Percentiles rank a stretch among this genome's conserved stretches.
phyloP scores from a whole-genome alignment of 2,888 invertebrate species.

The Podotricha telesiphe region DNA sequence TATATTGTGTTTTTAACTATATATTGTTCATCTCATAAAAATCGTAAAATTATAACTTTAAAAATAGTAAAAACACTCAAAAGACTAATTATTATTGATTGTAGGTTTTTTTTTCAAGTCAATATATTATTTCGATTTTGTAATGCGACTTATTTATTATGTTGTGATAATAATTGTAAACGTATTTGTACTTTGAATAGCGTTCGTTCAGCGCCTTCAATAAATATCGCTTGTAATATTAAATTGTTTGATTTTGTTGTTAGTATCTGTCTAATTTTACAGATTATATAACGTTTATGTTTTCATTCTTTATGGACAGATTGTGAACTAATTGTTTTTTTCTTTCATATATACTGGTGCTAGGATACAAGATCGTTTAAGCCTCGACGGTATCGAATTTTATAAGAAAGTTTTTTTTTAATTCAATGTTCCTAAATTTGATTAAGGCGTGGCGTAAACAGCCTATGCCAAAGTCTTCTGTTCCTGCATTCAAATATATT shows the following conservation, averaged over 20 bases:
- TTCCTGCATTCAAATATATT: slow-evolving; percentile 15
- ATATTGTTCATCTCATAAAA: slow-evolving; percentile 55
- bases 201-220: slow-evolving; percentile 42
- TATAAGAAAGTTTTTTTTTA: slow-evolving; percentile 15
- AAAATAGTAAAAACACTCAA: slow-evolving; percentile 73
- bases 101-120: slow-evolving; percentile 70
- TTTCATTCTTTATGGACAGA: slow-evolving; percentile 30
- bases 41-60: slow-evolving; percentile 67
- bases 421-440: slow-evolving; percentile 17
- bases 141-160: slow-evolving; percentile 68
- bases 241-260: slow-evolving; percentile 37
- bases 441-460: not conserved
- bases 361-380: slow-evolving; percentile 42
- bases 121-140: slow-evolving; percentile 60
- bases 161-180: slow-evolving; percentile 61
- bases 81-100: slow-evolving; percentile 59
- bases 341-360: slow-evolving; percentile 42
- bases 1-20: not conserved
- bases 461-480: not conserved
- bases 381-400: slow-evolving; percentile 24
- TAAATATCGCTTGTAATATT: slow-evolving; percentile 43
- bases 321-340: slow-evolving; percentile 15
- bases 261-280: slow-evolving; percentile 27
- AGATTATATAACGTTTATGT: slow-evolving; percentile 9
- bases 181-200: slow-evolving; percentile 50